Evolutionary conservation across 2,888 invertebrate species (phyloP).

Genomic region (Chrysotoxum bicinctum): DNA sequence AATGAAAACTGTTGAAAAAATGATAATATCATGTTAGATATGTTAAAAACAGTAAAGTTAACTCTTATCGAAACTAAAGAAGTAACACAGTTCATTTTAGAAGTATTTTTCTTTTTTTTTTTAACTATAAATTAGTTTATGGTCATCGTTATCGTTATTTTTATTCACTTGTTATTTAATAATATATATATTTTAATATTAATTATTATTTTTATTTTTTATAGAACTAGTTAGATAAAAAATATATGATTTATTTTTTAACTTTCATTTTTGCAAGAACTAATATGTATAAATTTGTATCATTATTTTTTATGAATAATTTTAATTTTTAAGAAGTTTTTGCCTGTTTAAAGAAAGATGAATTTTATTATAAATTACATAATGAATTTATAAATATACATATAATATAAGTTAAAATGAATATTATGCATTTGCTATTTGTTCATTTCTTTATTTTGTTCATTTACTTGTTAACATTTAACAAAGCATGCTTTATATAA

Average conservation of each 20-base stretch:
- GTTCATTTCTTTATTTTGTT: conserved; percentile 62
- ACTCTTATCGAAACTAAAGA: conserved; percentile 42
- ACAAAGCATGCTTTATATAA: conserved; percentile 69
- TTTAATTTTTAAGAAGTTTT: conserved; percentile 36
- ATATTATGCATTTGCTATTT: conserved; percentile 29
- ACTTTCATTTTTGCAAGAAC: conserved; percentile 34
- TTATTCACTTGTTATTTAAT: conserved; percentile 67
- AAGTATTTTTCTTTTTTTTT: conserved; percentile 29
- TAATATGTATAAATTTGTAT: conserved; percentile 62
- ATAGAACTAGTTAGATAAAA: conserved; percentile 44
- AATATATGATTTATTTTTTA: conserved; percentile 46
- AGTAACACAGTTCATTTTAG: conserved; percentile 34
- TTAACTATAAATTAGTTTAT: not conserved
- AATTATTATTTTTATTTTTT: conserved; percentile 43
- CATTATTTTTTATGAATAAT: conserved; percentile 37
- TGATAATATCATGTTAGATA: not conserved
- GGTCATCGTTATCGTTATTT: conserved; percentile 61
- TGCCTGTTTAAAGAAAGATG: conserved; percentile 20
- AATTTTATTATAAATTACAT: conserved; percentile 43
- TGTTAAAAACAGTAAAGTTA: conserved; percentile 15
- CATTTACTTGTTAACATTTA: conserved; percentile 71
- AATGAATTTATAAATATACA: conserved; percentile 29
- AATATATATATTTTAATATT: conserved; percentile 42
- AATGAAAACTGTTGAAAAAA: conserved; percentile 24
- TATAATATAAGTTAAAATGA: conserved; percentile 4